phyloP scores from a whole-genome alignment of 2,113 vertebrate species.

The Tetrax tetrax region DNA sequence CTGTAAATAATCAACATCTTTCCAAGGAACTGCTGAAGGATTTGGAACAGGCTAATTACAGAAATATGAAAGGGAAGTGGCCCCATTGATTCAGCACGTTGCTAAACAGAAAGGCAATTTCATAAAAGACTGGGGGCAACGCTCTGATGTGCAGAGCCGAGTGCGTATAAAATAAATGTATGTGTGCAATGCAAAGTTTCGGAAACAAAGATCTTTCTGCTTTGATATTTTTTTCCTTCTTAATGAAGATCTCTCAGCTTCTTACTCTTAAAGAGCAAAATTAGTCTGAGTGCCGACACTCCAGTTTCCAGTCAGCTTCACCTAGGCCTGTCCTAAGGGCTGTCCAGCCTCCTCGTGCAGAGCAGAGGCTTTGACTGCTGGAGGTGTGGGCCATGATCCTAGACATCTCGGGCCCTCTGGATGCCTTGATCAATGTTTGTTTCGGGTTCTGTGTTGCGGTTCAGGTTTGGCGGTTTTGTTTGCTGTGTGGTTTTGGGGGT shows the following conservation, averaged over 20 bases:
- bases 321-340: background rate
- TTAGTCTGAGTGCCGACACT: too few relatives aligned
- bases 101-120: background rate
- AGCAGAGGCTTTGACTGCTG: background rate
- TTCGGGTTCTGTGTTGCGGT: background rate
- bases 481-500: background rate
- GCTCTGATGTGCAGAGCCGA: background rate
- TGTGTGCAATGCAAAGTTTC: background rate
- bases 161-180: background rate
- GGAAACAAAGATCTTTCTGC: background rate
- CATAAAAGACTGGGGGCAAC: background rate
- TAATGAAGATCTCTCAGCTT: background rate
- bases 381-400: background rate
- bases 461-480: background rate
- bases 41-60: conserved; percentile 5
- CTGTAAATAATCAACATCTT: conserved; percentile 47
- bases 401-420: background rate
- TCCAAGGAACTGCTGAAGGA: conserved; percentile 1
- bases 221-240: background rate
- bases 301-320: background rate
- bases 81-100: background rate
- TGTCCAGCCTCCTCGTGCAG: too few relatives aligned
- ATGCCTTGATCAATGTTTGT: background rate
- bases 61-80: background rate
- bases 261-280: background rate